phyloP scores from a whole-genome alignment of 2,888 invertebrate species.

The Temnothorax ravouxi region DNA sequence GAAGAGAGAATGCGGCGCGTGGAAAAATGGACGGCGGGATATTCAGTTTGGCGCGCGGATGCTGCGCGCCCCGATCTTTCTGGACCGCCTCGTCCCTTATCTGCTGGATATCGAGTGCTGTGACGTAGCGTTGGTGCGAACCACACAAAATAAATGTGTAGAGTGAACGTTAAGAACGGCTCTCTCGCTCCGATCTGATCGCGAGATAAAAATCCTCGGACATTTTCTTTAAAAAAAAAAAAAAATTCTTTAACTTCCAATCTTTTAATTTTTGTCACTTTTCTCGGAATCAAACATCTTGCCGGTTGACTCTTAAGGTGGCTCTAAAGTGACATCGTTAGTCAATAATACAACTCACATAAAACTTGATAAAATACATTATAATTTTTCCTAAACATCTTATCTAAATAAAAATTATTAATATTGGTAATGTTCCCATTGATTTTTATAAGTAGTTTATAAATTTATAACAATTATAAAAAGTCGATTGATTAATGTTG shows the following conservation, averaged over 20 bases:
- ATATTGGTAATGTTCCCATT: too few relatives aligned
- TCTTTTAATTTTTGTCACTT: not conserved
- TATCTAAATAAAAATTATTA: too few relatives aligned
- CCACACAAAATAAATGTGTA: not conserved
- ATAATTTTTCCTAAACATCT: too few relatives aligned
- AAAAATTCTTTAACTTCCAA: not conserved
- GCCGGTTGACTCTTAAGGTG: not conserved
- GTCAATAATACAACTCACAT: too few relatives aligned
- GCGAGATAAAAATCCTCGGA: not conserved
- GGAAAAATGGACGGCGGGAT: slow-evolving; percentile 52
- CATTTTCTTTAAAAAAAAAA: not conserved
- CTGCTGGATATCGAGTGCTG: slow-evolving; percentile 18
- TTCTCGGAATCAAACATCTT: not conserved
- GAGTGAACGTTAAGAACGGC: not conserved
- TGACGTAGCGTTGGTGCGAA: not conserved
- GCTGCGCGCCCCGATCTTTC: slow-evolving; percentile 56
- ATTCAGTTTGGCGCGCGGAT: slow-evolving; percentile 59
- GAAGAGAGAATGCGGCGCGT: slow-evolving; percentile 13
- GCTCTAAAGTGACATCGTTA: too few relatives aligned
- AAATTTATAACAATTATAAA: too few relatives aligned
- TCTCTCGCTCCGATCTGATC: not conserved
- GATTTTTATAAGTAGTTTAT: too few relatives aligned
- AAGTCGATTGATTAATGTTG: too few relatives aligned
- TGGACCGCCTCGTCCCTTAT: not conserved
- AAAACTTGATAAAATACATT: too few relatives aligned